phyloP scores from a whole-genome alignment of 2,113 vertebrate species.

The Tetrao urogallus region DNA sequence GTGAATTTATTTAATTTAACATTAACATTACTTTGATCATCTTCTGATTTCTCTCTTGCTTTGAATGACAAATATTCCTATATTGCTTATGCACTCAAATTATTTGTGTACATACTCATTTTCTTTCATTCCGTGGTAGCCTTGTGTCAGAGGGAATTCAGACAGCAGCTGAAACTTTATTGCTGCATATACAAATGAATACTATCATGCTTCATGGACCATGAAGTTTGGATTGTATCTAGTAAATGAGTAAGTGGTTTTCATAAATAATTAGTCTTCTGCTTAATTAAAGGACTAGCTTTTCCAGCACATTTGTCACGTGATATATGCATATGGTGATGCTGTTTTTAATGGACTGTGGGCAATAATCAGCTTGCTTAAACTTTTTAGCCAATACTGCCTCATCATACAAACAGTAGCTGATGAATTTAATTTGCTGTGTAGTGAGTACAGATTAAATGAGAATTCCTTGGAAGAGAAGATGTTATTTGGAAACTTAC shows the following conservation, averaged over 20 bases:
- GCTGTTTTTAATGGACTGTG: conserved; percentile 47
- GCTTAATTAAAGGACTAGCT: conserved; percentile 52
- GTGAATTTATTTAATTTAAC: not conserved
- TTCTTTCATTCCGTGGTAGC: not conserved
- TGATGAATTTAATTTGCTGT: conserved; percentile 53
- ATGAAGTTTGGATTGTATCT: conserved; percentile 48
- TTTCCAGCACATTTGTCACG: conserved; percentile 25
- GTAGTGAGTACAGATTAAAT: conserved; percentile 61
- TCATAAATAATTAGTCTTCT: conserved; percentile 55
- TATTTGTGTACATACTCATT: not conserved
- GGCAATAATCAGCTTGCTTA: conserved; percentile 37
- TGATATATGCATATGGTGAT: not conserved
- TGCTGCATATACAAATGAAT: not conserved
- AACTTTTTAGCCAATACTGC: conserved; percentile 5
- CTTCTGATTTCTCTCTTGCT: not conserved
- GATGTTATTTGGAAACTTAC: conserved; percentile 31
- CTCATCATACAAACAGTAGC: not conserved
- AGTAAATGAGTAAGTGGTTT: conserved; percentile 29
- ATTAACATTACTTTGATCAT: not conserved
- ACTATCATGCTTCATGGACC: not conserved
- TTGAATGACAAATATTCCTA: not conserved
- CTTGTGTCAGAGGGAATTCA: not conserved
- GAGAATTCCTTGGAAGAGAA: conserved; percentile 2
- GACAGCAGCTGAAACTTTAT: not conserved
- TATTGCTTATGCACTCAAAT: not conserved